Evolutionary conservation across 2,797 vertebrate genomes (phyloP), one percentile per base, ranked within the genome.

Genomic region (Parauchenoglanis ngamensis): DNA sequence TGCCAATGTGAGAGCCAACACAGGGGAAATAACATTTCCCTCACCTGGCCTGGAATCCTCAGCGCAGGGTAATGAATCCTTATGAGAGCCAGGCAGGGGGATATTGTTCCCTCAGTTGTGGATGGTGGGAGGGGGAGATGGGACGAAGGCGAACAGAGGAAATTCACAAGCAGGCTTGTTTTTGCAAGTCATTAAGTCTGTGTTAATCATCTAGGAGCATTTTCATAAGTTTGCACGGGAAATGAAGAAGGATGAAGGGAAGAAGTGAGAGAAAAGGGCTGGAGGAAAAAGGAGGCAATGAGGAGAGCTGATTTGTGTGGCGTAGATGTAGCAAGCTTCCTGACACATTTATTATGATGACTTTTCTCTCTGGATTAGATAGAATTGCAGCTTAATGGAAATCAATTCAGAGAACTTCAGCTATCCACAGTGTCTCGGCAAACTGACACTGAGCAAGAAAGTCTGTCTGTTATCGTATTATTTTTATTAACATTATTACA

Each of bases 41-140:
- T 96, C 95, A 95, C 96, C 95, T 95, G 96, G 96, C 95, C 96
- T 95, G 89, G 95, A 96, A 96, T 95, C 95, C 95, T 95, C 95
- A 86, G 95, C 65, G 87, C 88, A 86, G 88, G 96, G 95, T 96
- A 96, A 97, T 96, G 96, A 96, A 96, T 96, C 96, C 96, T 97
- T 97, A 96, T 96, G 96, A 96, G 96, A 96, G 96, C 95, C 95
- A 96, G 94, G 95, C 95, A 96, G 95, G 95, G 96, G 89, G 95
- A 96, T 95, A 96, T 96, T 96, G 95, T 96, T 96, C 95, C 95
- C 95, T 96, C 94, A 95, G 96, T 96, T 95, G 94, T 65, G 79
- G 57, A 44, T 35, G 54, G 46, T 28, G 40, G 61, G 52, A 44
- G 70, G 86, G 85, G 63, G 80, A 57, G 57, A 11, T 63, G 49